Percentiles rank a stretch among this genome's conserved stretches.
Evolutionary conservation across 2,797 vertebrate species (phyloP).

Genomic region (Myotis planiceps): DNA sequence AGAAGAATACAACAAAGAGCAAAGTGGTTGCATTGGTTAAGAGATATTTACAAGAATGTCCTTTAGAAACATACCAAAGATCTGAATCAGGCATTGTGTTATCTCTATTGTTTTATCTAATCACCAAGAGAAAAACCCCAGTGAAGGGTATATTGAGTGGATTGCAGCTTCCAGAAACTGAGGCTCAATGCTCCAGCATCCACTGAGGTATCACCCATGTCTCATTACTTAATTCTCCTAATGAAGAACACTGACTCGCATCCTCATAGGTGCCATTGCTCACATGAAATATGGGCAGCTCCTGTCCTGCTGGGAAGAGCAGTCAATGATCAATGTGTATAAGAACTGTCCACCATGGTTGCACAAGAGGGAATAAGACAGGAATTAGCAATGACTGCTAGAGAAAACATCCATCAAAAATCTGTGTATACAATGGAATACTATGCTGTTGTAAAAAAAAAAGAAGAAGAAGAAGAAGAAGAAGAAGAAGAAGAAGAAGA

Average conservation of each 20-base stretch:
- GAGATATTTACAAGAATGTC: not conserved
- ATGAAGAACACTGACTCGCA: not conserved
- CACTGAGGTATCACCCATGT: not conserved
- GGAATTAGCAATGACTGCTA: not conserved
- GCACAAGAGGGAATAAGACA: not conserved
- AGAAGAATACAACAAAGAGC: not conserved
- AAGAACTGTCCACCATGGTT: not conserved
- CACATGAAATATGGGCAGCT: not conserved
- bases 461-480: no score
- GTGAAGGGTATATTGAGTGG: not conserved
- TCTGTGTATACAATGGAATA: not conserved
- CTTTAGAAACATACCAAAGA: not conserved
- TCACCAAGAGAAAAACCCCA: not conserved
- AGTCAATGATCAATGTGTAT: not conserved
- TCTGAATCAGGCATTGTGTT: not conserved
- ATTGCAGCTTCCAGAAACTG: not conserved
- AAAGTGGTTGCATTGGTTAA: not conserved
- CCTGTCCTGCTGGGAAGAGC: not conserved
- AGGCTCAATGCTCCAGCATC: not conserved
- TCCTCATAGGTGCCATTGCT: fast-evolving
- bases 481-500: no score
- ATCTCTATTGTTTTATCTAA: not conserved
- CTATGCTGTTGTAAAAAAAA: no score
- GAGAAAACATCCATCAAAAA: not conserved
- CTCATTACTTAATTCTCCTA: not conserved